Conservation (phyloP, 2,113 vertebrate species). For the Carassius auratus region DNA sequence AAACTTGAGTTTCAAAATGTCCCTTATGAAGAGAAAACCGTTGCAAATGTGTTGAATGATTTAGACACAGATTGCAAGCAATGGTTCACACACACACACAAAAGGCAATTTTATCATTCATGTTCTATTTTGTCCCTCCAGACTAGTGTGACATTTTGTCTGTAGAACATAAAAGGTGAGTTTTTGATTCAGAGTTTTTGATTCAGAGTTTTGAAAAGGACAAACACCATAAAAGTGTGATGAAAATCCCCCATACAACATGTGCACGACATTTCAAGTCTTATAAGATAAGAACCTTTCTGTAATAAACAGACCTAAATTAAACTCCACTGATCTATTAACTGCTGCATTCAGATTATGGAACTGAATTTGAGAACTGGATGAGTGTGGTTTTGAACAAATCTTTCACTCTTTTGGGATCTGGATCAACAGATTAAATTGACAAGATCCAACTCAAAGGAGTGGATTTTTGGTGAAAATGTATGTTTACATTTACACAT, state of each 20-base stretch:
- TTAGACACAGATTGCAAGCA: background rate
- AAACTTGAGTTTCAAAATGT: background rate
- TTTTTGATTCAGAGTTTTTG: background rate
- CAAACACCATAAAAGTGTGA: background rate
- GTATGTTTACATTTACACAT: no score
- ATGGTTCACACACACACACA: background rate
- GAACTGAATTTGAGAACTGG: background rate
- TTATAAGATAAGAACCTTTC: background rate
- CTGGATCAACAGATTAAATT: background rate
- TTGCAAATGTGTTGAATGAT: background rate
- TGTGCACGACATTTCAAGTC: slow-evolving; percentile 5
- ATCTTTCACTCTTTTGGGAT: background rate
- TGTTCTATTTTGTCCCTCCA: background rate
- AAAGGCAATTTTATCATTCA: background rate
- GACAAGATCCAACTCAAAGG: no score
- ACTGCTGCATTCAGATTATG: background rate
- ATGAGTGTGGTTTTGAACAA: background rate
- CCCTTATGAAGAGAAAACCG: slow-evolving; percentile 9
- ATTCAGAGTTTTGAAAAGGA: background rate
- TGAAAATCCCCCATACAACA: background rate
- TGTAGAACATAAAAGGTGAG: background rate
- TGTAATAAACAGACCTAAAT: background rate
- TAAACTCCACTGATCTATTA: background rate
- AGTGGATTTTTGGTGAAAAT: no score
- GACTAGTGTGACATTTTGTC: no score